Evolutionary conservation across 2,888 invertebrate species (phyloP), one percentile per base, ranked within the genome.

Genomic region (Spicauda simplicius): DNA sequence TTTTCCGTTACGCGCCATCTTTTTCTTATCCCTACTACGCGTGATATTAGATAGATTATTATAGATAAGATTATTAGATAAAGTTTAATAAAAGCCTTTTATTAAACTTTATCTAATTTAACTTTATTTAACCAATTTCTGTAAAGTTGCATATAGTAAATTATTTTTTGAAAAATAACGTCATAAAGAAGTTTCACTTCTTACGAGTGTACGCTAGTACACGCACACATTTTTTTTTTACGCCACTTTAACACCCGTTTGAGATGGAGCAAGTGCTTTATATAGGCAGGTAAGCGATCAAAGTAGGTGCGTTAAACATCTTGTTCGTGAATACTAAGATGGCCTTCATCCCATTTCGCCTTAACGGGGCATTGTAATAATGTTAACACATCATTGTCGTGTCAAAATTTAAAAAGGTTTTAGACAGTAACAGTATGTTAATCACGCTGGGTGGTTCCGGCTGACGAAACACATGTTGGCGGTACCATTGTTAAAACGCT

Each of bases 351-450:
- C 83, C 80, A 83, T 87, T 87, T 80, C 75, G 79, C 82, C 83
- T 83, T 86, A 87, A 86, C 86, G 80, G 81, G 73, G 79, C 77
- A 86, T 89, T 88, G 88, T 89, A 79, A 81, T 79, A 82, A 85
- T 85, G 88, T 89, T 90, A 88, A 90, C 90, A 85, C 85, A 82
- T 89, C 87, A 87, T 87, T 88, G 90, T 91, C 85, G 84, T 88
- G 89, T 90, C 87, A 87, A 84, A 87, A 80, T 81, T 84, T 81
- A 84, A 88, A 87, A 87, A 83, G 80, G 81, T 80, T 83, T 85
- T 81, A 74, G 79, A 69, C 80, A 77, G 83, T 84, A 86, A 87
- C 86, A 84, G 84, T 89, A 90, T 91, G 90, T 79, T 87, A 90
- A 90, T 90, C 81, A 77, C 74, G 75, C 80, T 74, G 81, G 85